Evolutionary conservation across 1,140 invertebrate genomes (phyloP), one percentile per base, ranked within the genome.

Genomic region (Bombus difficillimus): DNA sequence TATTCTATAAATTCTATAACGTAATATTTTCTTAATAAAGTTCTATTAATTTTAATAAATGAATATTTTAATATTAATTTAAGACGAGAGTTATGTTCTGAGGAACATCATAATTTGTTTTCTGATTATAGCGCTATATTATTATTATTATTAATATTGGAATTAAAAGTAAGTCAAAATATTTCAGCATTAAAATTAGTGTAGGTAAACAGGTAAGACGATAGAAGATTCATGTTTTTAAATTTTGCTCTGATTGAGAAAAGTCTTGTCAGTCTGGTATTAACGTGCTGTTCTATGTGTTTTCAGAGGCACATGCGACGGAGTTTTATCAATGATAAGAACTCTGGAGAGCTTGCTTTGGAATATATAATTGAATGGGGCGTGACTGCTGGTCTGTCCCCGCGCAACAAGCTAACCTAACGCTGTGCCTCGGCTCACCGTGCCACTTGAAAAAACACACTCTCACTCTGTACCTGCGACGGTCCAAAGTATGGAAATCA

Each of bases 251-350:
- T 88, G 87, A 92, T 92, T 88, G 91, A 93, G 86, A 91, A 89
- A 88, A 93, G 93, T 94, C 90, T 93, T 93, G 93, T 95, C 94
- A 95, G 94, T 95, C 94, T 95, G 94, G 94, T 94, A 93, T 91
- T 95, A 94, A 95, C 92, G 92, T 95, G 95, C 94, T 95, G 94
- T 95, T 95, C 93, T 95, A 94, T 95, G 92, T 94, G 91, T 95
- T 95, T 95, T 94, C 94, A 95, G 95, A 95, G 95, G 95, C 95
- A 95, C 95, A 95, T 92, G 95, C 95, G 94, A 93, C 92, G 94
- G 94, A 95, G 94, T 95, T 93, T 94, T 94, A 94, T 94, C 90
- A 90, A 93, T 93, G 92, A 94, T 94, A 93, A 94, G 92, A 94
- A 95, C 93, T 95, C 94, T 94, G 91, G 91, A 93, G 93, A 93